Evolutionary conservation across 2,888 invertebrate species (phyloP), one percentile per base, ranked within the genome.

Genomic region (Sarcophaga rosellei): DNA sequence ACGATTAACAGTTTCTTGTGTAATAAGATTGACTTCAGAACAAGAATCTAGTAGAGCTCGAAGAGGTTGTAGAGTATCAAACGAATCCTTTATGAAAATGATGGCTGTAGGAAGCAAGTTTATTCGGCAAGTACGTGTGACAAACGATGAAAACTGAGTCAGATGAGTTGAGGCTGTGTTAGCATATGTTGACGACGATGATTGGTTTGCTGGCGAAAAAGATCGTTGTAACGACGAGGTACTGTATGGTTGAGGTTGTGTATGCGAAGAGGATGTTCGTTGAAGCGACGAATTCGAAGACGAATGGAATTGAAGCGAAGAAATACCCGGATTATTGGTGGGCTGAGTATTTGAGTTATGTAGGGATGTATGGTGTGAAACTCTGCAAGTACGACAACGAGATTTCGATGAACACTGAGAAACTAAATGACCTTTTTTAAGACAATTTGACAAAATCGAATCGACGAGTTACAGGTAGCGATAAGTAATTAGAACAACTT

Each of bases 21-120:
- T 80, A 6, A 84, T 79, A 35, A 79, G 73, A 57, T 84, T 84
- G 4, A 79, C 23, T 66, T 79, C 84, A 5, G 69, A 79, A 35
- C 70, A 84, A 21, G 75, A 80, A 45, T 77, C 84, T 61, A 81
- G 21, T 12, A 85, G 74, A 10, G 85, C 78, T 63, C 77, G 47
- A 8, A 81, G 17, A 1, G 81, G 81, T 25, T 81, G 81, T 57
- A 78, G 44, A 3, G 23, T 35, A 12, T 74, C 70, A 20, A 70
- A 82, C 2, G 35, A 79, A n/a, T 78, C 81, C 17, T 70, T 82
- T 1, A 81, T 62, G 8, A 69, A 35, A 6, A 81, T 62, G 8
- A 84, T 65, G 12, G 66, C 75, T 65, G 77, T 69, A 11, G 69
- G 45, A 3, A 75, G 47, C 10, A 65, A 47, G 15, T 35, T 66